Base-by-base conservation (phyloP, 2,888 invertebrate species). In the Polyommatus icarus region DNA sequence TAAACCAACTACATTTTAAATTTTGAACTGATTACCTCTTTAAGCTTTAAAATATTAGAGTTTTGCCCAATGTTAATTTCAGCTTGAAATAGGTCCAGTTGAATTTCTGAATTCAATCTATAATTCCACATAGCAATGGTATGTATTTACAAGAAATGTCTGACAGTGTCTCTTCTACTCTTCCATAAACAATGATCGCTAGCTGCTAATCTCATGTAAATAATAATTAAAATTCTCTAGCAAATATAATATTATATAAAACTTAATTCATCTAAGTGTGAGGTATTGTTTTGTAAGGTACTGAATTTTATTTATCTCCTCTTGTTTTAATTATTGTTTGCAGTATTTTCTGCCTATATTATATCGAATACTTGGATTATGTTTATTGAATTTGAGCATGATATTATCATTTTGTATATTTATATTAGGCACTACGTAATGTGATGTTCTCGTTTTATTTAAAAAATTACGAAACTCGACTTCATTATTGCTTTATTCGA, bases 81-180 rank as follows among this genome's bases (percentile, higher is more conserved):
- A 67, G 1, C 1, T 67, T 15, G 15, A 18, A 67, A 67, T 67
- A 10, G 61, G 29, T 67, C 29, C 29, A 67, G 67, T 67, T 67
- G 29, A 32, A 15, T 32, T 29, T 6, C 24, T 24, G 24, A 24
- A 24, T 24, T 24, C 24, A 24, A 24, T 24, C 24, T 24, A 24
- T 5, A 2, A 32, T 29, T 29, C 29, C 12, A 24, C 3, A 61
- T 61, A 15, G 29, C 5, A 67, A 32, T 32, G 67, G 67, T 32
- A 67, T 32, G 18, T 67, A 15, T 8, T n/a, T n/a, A n/a, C n/a
- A 29, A 15, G 18, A 67, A 32, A 67, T 67, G 67, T 5, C 29
- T 67, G 67, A 67, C 67, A 67, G 32, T 67, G 67, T 67, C 67
- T 67, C 29, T 67, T 32, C 29, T 15, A 20, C 67, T 67, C 5